A percentile compares a stretch with the other conserved stretches of the same genome.
Conservation (phyloP, 2,888 invertebrate species). For the Lutraria lutraria region DNA sequence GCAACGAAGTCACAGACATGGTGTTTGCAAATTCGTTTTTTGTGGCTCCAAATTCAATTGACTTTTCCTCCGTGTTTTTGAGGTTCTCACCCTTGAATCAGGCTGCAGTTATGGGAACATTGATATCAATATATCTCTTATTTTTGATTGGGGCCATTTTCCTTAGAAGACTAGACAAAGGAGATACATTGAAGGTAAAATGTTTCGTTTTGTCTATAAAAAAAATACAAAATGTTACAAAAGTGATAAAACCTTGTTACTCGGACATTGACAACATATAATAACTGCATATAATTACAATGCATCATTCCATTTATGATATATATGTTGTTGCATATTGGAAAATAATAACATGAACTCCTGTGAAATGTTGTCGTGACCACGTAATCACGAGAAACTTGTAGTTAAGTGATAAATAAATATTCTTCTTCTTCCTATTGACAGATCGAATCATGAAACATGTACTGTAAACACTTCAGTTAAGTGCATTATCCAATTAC, state of each 20-base stretch:
- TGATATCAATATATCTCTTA: constrained; percentile 78
- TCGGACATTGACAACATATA: background rate
- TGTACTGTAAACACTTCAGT: too few species aligned
- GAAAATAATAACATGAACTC: background rate
- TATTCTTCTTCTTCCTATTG: too few species aligned
- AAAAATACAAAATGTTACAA: background rate
- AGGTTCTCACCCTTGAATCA: constrained; percentile 84
- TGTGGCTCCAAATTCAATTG: constrained; percentile 84
- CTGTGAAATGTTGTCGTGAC: too few species aligned
- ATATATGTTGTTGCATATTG: background rate
- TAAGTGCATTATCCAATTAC: too few species aligned
- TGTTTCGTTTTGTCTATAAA: background rate
- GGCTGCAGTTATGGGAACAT: constrained; percentile 84
- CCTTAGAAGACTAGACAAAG: constrained; percentile 81
- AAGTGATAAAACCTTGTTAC: background rate
- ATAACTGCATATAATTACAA: background rate
- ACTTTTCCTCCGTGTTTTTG: constrained; percentile 82
- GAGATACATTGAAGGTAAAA: constrained; percentile 73
- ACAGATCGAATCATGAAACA: background rate
- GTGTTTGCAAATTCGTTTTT: constrained; percentile 82
- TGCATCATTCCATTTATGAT: background rate
- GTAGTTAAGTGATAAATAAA: too few species aligned
- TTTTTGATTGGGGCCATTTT: constrained; percentile 79
- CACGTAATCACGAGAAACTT: too few species aligned
- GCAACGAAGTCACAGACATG: constrained; percentile 77